Base-by-base conservation (phyloP, 2,797 vertebrate species). In the Enteromius radiatus region DNA sequence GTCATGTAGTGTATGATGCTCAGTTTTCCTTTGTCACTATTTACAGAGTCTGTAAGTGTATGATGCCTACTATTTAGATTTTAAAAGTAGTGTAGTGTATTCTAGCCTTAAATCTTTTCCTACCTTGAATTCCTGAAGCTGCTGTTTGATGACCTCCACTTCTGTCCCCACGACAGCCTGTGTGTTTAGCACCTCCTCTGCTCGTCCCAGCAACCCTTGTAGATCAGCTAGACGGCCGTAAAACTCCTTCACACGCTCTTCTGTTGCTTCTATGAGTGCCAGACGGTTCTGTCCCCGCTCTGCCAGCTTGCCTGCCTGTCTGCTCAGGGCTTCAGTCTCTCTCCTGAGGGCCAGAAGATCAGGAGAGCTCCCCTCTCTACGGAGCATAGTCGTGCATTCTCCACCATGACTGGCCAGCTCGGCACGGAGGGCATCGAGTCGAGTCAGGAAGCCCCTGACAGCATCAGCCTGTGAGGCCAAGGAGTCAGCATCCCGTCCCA, bases 71-170 rank as follows among this genome's bases (percentile, higher is more conserved):
- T 43, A 43, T 43, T 43, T 11, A 43, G 11, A 43, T 43, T 43
- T 43, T 43, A 43, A 41, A 41, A 12, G 41, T 43, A 2, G 41
- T 43, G 41, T 12, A 43, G 41, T 14, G 41, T 14, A 43, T 43
- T 43, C 41, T 10, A 43, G 2, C 10, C 41, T 10, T 43, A 67
- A 70, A 56, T 23, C 28, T 23, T 31, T 0, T 76, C 96, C 88
- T 94, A 99, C 98, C 96, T 98, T 99, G 90, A 99, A 99, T 90
- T 97, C 96, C 28, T 95, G 95, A 89, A 99, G 88, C 87, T 99
- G 98, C 84, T 97, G 97, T 87, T 94, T 98, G 94, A 99, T 97
- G 89, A 92, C 89, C 47, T 99, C 98, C 90, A 99, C 97, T 91
- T 99, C 98, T 0, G 96, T 95, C 2, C 96, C 97, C 21, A 99